Conservation (phyloP, 2,888 invertebrate species). For the Diarsia dahlii region DNA sequence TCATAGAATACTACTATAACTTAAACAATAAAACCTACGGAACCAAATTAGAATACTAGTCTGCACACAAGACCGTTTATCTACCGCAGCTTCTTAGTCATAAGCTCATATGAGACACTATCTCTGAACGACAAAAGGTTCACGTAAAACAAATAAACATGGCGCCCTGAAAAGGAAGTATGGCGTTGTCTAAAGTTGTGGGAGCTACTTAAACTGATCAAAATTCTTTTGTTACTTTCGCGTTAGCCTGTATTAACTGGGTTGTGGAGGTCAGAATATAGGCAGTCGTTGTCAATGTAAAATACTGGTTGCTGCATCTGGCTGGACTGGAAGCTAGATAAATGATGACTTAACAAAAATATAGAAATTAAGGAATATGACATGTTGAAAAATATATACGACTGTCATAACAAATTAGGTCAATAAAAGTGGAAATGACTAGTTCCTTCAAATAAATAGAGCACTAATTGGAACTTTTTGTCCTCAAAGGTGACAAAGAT, state of each 20-base stretch:
- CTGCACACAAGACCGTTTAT: slow-evolving; percentile 30
- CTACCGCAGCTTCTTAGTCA: slow-evolving; percentile 60
- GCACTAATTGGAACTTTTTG: no score
- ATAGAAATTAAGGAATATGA: no score
- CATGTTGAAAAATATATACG: neutral
- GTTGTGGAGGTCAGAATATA: no score
- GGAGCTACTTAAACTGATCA: neutral
- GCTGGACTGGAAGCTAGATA: no score
- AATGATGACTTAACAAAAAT: no score
- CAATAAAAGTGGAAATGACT: neutral
- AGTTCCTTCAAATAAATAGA: neutral
- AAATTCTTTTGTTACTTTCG: neutral
- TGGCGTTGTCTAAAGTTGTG: neutral
- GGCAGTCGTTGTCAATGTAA: no score
- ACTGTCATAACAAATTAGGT: neutral
- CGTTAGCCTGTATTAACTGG: no score
- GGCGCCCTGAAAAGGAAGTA: neutral
- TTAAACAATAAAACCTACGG: slow-evolving; percentile 26
- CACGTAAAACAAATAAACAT: neutral
- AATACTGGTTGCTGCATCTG: no score
- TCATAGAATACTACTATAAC: neutral
- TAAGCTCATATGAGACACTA: slow-evolving; percentile 50
- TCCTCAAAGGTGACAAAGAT: neutral
- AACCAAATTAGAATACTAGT: slow-evolving; percentile 43
- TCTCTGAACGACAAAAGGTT: slow-evolving; percentile 35